These are phyloP conservation scores for Patella caerulea DNA, from an alignment of 2,888 invertebrate genomes.

Conservation along the genomic window DNA sequence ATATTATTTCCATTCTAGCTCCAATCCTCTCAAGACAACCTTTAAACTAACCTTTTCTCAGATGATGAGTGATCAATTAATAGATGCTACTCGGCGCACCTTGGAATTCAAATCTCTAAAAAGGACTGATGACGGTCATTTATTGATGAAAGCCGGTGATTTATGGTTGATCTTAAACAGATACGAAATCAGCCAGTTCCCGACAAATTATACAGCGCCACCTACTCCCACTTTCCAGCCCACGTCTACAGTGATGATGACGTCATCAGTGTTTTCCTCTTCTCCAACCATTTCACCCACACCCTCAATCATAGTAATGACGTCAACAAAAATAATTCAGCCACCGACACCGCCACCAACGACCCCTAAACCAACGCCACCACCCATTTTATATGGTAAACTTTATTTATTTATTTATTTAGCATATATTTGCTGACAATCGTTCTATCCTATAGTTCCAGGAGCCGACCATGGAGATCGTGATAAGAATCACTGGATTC, in stretches of 20 bases:
- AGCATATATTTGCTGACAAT: too few relatives aligned
- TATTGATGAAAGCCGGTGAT: background rate
- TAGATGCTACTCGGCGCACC: background rate
- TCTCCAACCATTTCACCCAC: background rate
- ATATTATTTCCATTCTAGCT: background rate
- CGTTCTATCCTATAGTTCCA: too few relatives aligned
- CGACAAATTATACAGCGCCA: conserved; percentile 17
- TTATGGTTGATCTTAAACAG: conserved; percentile 7
- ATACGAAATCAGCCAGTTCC: background rate
- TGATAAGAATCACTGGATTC: too few relatives aligned
- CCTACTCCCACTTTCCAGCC: conserved; percentile 16
- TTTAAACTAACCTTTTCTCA: background rate
- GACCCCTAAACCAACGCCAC: conserved; percentile 18
- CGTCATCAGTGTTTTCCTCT: conserved; percentile 15
- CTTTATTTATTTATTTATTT: background rate
- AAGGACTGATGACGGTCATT: background rate
- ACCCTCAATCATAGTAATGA: background rate
- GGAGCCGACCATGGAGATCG: too few relatives aligned
- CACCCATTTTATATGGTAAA: background rate
- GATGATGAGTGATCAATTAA: conserved; percentile 3
- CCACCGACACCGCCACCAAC: conserved; percentile 13
- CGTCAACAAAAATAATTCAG: background rate
- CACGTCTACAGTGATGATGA: conserved; percentile 19
- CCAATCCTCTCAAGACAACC: background rate
- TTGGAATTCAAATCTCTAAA: background rate